phyloP scores from a whole-genome alignment of 2,888 invertebrate genomes.

The Agrypnus murinus region DNA sequence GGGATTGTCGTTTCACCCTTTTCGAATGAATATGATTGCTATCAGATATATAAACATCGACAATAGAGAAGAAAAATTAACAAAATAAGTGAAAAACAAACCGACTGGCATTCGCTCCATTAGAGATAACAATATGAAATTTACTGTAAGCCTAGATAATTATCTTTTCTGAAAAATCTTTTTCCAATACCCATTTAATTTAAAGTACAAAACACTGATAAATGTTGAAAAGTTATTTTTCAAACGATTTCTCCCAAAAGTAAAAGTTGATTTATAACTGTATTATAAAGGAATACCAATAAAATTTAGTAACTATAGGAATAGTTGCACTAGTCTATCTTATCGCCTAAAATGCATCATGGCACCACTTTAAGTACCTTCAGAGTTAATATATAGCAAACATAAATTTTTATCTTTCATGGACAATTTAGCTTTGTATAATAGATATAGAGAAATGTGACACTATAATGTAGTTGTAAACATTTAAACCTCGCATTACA shows the following conservation, averaged over 20 bases:
- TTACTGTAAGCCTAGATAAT: too few relatives aligned
- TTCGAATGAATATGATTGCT: too few relatives aligned
- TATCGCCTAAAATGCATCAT: slow-evolving; percentile 1
- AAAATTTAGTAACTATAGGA: slow-evolving; percentile 16
- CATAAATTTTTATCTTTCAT: slow-evolving; percentile 20
- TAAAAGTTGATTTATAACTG: slow-evolving; percentile 7
- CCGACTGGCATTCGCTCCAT: too few relatives aligned
- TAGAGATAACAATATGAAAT: too few relatives aligned
- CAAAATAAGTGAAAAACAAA: too few relatives aligned
- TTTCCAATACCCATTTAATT: not conserved
- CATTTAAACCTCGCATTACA: too few relatives aligned
- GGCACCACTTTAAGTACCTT: not conserved
- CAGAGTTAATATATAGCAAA: slow-evolving; percentile 7
- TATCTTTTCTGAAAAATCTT: too few relatives aligned
- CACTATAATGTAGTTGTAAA: too few relatives aligned
- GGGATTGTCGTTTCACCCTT: too few relatives aligned
- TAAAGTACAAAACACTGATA: not conserved
- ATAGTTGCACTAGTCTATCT: slow-evolving; percentile 10
- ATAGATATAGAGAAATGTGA: too few relatives aligned
- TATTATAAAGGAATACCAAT: slow-evolving; percentile 22
- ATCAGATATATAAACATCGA: too few relatives aligned
- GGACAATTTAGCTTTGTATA: slow-evolving; percentile 12
- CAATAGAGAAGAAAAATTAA: too few relatives aligned
- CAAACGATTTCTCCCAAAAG: not conserved
- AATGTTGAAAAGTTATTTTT: not conserved